Evolutionary conservation across 2,113 vertebrate species (phyloP), one percentile per base, ranked within the genome.

Genomic region (Glaucidium brasilianum): DNA sequence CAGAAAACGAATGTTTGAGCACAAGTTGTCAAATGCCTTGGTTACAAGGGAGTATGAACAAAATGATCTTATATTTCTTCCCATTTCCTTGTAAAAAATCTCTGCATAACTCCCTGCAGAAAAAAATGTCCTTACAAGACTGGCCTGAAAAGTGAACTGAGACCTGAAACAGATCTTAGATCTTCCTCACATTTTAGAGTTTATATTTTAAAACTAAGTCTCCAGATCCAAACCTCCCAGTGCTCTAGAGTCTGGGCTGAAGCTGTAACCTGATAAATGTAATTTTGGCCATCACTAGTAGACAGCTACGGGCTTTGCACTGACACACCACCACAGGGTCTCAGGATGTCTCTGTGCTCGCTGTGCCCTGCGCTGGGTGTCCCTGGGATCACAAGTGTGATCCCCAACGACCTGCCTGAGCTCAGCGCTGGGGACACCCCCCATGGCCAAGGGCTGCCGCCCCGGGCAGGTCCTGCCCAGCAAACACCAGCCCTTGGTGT

Each of bases 281-380:
- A 37, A 35, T 39, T 90, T 68, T 64, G 59, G n/a, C 15, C 68
- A 55, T 21, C 41, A 5, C 9, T 12, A 55, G 43, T 17, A 60
- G 43, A 16, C 7, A 43, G 9, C 6, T 15, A 18, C 0, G 1
- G 21, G 12, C 32, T 15, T 47, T 29, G 32, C 21, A 4, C 6
- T 34, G 4, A 64, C 15, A 14, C 15, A 5, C 5, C 37, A 37
- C 18, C 4, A 1, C 12, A 50, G 5, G 8, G 27, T 50, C 47
- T 52, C 37, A n/a, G 53, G 11, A 34, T 1, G 3, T 5, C 45
- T 58, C 67, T 29, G 75, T 27, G 11, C 8, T 37, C 35, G 9
- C 45, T 1, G 2, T 34, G n/a, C 35, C 19, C 55, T 26, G 29
- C 60, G 32, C 66, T 45, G 60, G 64, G 16, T 69, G 39, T 73